These are phyloP conservation scores for Drosophila rellima DNA, from an alignment of 2,888 invertebrate genomes.

Conservation along the genomic window DNA sequence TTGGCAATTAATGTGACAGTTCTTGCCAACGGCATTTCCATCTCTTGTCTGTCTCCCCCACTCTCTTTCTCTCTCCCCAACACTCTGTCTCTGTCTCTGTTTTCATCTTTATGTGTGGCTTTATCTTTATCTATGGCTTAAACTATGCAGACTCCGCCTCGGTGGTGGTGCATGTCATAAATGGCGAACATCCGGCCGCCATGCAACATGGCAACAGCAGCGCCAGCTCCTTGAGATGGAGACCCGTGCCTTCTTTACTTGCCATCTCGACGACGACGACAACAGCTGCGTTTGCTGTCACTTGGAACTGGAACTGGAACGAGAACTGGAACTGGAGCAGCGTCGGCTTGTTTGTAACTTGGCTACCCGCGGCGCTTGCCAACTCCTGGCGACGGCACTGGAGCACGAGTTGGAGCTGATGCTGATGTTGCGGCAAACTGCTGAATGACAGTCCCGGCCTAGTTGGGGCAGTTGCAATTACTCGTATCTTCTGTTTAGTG, in stretches of 20 bases:
- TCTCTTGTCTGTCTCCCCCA: neutral
- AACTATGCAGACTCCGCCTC: constrained; percentile 89
- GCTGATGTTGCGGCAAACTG: constrained; percentile 46
- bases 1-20: constrained; percentile 69
- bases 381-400: constrained; percentile 30
- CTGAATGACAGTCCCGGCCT: constrained; percentile 65
- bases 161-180: constrained; percentile 93
- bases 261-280: constrained; percentile 66
- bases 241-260: constrained; percentile 74
- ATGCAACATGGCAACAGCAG: constrained; percentile 87
- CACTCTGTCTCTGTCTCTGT: neutral
- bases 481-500: constrained; percentile 56
- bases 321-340: constrained; percentile 39
- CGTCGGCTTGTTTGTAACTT: constrained; percentile 28
- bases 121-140: constrained; percentile 26
- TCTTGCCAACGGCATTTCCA: constrained; percentile 51
- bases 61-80: neutral
- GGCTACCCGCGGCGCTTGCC: constrained; percentile 37
- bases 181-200: constrained; percentile 90
- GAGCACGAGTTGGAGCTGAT: constrained; percentile 37
- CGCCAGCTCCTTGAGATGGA: constrained; percentile 78
- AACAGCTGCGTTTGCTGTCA: constrained; percentile 64
- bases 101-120: constrained; percentile 23
- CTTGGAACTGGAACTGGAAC: constrained; percentile 65
- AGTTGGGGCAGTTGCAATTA: constrained; percentile 71